phyloP scores from a whole-genome alignment of 2,113 vertebrate genomes.

The Cervus canadensis region DNA sequence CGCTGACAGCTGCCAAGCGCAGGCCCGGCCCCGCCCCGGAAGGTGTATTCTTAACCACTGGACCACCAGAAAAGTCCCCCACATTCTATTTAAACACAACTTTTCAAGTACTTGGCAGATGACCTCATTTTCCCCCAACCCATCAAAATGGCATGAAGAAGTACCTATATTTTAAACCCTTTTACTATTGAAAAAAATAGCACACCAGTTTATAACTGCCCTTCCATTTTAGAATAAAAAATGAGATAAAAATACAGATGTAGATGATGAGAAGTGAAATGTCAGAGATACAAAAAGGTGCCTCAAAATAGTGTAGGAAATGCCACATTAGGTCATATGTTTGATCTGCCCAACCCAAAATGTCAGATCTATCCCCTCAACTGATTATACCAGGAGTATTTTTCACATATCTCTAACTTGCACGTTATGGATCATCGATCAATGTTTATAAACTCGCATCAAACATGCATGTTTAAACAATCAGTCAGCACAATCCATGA shows the following conservation, averaged over 20 bases:
- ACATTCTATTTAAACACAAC: background rate
- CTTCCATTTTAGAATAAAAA: constrained; percentile 31
- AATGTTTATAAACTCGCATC: background rate
- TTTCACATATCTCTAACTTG: background rate
- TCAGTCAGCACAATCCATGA: background rate
- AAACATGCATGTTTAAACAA: constrained; percentile 12
- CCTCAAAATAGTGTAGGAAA: background rate
- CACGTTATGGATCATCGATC: background rate
- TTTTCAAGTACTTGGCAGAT: background rate
- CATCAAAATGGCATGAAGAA: background rate
- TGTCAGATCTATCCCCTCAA: background rate
- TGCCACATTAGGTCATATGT: background rate
- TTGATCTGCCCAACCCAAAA: background rate
- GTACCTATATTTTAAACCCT: background rate
- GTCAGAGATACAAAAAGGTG: background rate
- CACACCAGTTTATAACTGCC: background rate
- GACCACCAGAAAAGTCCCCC: background rate
- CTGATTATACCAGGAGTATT: background rate
- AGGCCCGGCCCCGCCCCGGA: constrained; percentile 30
- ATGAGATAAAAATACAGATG: background rate
- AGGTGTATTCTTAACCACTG: background rate
- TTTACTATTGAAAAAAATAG: background rate
- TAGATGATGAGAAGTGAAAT: background rate
- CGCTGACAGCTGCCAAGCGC: constrained; percentile 19
- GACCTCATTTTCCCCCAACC: background rate